Evolutionary conservation across 2,113 vertebrate species (phyloP).

Genomic region (Rynchops niger): DNA sequence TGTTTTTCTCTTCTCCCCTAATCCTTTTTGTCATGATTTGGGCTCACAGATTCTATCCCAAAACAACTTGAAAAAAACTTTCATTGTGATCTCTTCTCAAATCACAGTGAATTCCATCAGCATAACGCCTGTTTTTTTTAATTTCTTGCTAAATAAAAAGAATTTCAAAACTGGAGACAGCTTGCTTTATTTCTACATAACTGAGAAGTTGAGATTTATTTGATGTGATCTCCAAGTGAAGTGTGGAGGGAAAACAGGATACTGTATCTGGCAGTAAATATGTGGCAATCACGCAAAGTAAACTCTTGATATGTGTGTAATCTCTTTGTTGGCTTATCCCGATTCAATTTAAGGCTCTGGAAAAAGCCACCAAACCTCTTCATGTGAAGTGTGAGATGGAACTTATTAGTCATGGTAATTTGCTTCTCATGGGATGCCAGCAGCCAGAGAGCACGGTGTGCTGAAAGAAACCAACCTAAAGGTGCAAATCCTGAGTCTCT

Average conservation of each 20-base stretch:
- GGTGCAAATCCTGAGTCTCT: background rate
- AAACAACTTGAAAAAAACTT: background rate
- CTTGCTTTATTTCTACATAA: slow-evolving; percentile 63
- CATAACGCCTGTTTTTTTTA: background rate
- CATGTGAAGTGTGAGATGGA: slow-evolving; percentile 37
- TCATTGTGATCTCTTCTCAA: background rate
- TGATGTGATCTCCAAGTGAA: slow-evolving; percentile 65
- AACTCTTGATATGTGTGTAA: slow-evolving; percentile 69
- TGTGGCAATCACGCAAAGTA: slow-evolving; percentile 65
- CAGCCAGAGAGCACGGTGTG: background rate
- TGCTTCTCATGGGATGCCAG: background rate
- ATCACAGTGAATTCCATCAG: background rate
- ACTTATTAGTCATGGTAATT: slow-evolving; percentile 49
- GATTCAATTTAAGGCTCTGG: slow-evolving; percentile 56
- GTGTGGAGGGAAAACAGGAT: slow-evolving; percentile 67
- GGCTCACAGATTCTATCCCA: background rate
- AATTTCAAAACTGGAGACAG: slow-evolving; percentile 23
- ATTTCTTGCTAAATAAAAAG: slow-evolving; percentile 33
- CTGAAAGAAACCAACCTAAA: background rate
- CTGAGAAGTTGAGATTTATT: slow-evolving; percentile 62
- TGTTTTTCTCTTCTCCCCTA: background rate
- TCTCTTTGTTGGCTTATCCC: slow-evolving; percentile 62
- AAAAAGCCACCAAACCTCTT: slow-evolving; percentile 66
- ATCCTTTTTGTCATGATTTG: background rate
- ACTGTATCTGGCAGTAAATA: slow-evolving; percentile 62